A percentile compares a stretch with the other conserved stretches of the same genome.
Evolutionary conservation across 2,113 vertebrate genomes (phyloP).

Genomic region (Siniperca chuatsi): DNA sequence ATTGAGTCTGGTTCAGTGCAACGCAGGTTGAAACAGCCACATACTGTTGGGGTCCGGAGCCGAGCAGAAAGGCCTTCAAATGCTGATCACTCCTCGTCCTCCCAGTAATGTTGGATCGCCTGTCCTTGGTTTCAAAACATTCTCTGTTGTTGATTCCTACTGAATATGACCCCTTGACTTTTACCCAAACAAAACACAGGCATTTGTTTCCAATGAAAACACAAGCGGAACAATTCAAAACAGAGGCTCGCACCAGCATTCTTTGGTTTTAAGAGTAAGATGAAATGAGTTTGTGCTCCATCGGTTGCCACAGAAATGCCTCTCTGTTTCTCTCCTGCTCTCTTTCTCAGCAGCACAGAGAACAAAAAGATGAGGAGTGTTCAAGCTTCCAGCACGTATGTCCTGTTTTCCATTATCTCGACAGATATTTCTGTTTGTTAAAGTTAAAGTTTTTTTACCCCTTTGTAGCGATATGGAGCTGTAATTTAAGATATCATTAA

Average conservation of each 20-base stretch:
- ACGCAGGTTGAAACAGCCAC: not conserved
- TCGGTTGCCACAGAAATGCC: conserved; percentile 39
- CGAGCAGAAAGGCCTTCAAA: not conserved
- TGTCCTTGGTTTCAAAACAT: conserved; percentile 22
- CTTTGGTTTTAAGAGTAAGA: conserved; percentile 49
- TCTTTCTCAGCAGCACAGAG: not conserved
- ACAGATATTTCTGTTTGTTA: not conserved
- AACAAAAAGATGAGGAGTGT: conserved; percentile 2
- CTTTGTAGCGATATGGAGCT: no score
- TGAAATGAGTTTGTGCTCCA: conserved; percentile 38
- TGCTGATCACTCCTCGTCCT: not conserved
- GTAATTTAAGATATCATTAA: no score
- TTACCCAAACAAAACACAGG: conserved; percentile 60
- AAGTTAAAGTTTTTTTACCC: not conserved
- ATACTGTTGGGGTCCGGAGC: not conserved
- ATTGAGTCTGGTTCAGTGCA: not conserved
- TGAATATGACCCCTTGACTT: conserved; percentile 59
- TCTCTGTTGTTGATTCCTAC: conserved; percentile 61
- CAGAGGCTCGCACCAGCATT: conserved; percentile 53
- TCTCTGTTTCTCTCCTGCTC: conserved; percentile 23
- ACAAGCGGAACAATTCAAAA: conserved; percentile 64
- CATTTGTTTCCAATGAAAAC: conserved; percentile 76
- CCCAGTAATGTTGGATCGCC: not conserved
- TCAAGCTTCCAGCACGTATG: not conserved
- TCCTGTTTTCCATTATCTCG: not conserved